Base-by-base conservation (phyloP, 2,797 vertebrate species). In the Pterois miles region DNA sequence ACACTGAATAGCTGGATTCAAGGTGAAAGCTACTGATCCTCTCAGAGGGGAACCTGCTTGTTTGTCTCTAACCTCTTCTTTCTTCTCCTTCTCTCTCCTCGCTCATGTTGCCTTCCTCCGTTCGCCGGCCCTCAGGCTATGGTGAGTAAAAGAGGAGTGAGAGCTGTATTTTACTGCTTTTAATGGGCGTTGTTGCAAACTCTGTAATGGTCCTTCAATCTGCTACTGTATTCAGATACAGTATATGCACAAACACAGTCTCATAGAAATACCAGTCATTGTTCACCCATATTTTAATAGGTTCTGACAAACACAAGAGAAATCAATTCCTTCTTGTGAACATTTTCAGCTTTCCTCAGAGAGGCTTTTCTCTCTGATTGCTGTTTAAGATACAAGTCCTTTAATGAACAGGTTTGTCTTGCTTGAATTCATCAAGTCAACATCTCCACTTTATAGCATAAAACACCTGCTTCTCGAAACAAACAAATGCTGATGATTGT, bases 121-220 rank as follows among this genome's bases (percentile, higher is more conserved):
- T 68, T 83, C 87, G 70, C 81, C 81, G 80, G 8, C 67, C 85
- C 5, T 58, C 95, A 98, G 97, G 97, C 97, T 68, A 98, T 98
- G 97, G 97, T 98, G 95, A 98, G 97, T 98, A 92, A 74, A 92
- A 78, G 43, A 71, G 20, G 22, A 54, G n/a, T 12, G 29, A 65
- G 40, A 71, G 58, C 52, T 46, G 16, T 38, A 40, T 57, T 76
- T 68, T 13, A 34, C 18, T 1, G 14, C 78, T 73, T 77, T 74
- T 74, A 34, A 34, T 64, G 14, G 31, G 8, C 53, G 65, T 71
- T 59, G 5, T 76, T 74, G 65, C 18, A 54, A 23, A 71, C 14
- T 52, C 48, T 74, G 20, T 43, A 33, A 67, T n/a, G 8, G 16
- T 33, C 48, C 31, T 84, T 85, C 3, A 2, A 69, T 77, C 8